Conservation (phyloP, 2,113 vertebrate species). For the Notarius quadriscutis region DNA sequence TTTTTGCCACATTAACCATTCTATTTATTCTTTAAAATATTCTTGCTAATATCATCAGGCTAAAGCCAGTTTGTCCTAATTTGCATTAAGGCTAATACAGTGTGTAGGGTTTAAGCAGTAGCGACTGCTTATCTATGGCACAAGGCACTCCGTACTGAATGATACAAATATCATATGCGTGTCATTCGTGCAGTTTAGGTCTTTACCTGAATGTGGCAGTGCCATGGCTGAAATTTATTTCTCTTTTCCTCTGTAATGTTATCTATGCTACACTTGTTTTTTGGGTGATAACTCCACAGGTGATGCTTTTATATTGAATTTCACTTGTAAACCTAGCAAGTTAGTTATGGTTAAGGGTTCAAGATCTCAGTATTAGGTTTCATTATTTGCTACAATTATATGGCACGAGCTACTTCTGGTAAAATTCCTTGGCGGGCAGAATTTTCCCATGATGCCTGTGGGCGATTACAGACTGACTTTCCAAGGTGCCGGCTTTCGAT, state of each 20-base stretch:
- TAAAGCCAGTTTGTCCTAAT: slow-evolving; percentile 8
- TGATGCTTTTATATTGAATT: not conserved
- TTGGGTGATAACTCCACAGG: not conserved
- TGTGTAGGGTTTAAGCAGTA: slow-evolving; percentile 3
- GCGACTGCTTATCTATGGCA: not conserved
- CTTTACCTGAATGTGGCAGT: not conserved
- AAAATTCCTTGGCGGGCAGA: no score
- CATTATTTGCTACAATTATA: not conserved
- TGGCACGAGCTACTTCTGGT: no score
- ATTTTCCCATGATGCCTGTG: no score
- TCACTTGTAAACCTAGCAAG: not conserved
- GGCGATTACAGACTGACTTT: no score
- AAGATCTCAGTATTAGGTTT: not conserved
- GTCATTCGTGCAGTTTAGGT: not conserved
- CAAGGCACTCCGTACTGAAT: not conserved
- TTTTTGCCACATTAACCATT: slow-evolving; percentile 27
- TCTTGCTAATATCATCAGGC: slow-evolving; percentile 9
- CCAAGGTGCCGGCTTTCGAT: no score
- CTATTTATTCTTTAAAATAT: not conserved
- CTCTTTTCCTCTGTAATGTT: not conserved
- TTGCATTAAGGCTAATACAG: slow-evolving; percentile 9
- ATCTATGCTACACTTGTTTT: not conserved
- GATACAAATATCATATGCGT: not conserved
- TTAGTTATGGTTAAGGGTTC: not conserved
- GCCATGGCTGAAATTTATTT: not conserved